Conservation (phyloP, 2,797 vertebrate genomes). For the Furcifer pardalis region DNA sequence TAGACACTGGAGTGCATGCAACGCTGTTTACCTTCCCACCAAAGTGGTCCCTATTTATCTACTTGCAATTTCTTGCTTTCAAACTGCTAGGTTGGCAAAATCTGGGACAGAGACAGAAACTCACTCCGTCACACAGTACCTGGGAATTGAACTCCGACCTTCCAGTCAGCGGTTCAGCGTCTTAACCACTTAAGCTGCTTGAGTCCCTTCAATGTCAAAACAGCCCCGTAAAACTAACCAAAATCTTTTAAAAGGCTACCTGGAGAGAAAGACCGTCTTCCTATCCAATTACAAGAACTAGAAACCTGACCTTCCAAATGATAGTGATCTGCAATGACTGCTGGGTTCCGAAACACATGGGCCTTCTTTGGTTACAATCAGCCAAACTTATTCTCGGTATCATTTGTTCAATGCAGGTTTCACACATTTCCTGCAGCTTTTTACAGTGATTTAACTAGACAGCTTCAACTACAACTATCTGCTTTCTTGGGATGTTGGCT, state of each 20-base stretch:
- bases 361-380: background rate
- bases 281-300: background rate
- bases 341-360: background rate
- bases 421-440: background rate
- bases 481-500: background rate
- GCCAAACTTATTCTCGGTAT: background rate
- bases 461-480: background rate
- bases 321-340: background rate
- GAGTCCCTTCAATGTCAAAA: background rate
- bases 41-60: no score
- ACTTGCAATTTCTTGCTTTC: no score
- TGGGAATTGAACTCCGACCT: no score
- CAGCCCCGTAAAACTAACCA: no score
- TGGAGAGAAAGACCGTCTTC: background rate
- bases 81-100: no score
- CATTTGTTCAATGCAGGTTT: background rate
- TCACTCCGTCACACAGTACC: no score
- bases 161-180: no score
- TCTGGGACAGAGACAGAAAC: no score
- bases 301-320: background rate
- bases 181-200: no score
- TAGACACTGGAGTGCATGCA: no score
- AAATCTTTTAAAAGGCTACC: background rate
- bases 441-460: background rate
- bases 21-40: no score